These are phyloP conservation scores for Trichoplusia ni DNA, from an alignment of 1,140 invertebrate genomes.

Conservation along the genomic window DNA sequence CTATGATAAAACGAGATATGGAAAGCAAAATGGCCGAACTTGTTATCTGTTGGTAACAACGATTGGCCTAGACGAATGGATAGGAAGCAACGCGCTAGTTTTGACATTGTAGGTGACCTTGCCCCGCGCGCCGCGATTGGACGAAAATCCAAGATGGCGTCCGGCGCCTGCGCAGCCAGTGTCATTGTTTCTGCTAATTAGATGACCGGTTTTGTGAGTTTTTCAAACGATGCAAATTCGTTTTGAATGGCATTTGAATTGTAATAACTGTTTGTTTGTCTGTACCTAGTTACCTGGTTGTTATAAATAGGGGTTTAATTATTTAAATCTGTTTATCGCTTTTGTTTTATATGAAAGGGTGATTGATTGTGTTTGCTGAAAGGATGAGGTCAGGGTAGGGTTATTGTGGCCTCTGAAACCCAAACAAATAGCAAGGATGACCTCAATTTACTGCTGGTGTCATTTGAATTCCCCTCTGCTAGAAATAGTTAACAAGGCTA, in stretches of 20 bases:
- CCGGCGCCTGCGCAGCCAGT: slow-evolving; percentile 50
- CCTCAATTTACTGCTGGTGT: too few species aligned
- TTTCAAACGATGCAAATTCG: slow-evolving; percentile 58
- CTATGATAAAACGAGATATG: slow-evolving; percentile 26
- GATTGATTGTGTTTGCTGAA: too few species aligned
- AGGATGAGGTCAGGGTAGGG: too few species aligned
- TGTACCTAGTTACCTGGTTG: neutral
- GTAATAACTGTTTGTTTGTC: neutral
- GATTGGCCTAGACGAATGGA: slow-evolving; percentile 62
- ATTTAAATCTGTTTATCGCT: too few species aligned
- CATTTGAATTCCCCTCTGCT: too few species aligned
- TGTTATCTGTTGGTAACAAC: slow-evolving; percentile 66
- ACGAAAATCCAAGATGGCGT: slow-evolving; percentile 63
- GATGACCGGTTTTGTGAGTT: slow-evolving; percentile 69
- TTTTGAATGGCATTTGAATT: neutral
- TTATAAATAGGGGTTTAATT: neutral
- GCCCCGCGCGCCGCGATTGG: slow-evolving; percentile 56
- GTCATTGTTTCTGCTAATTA: slow-evolving; percentile 61
- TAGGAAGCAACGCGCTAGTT: slow-evolving; percentile 62
- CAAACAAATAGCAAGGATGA: too few species aligned
- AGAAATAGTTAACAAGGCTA: too few species aligned
- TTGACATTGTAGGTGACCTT: slow-evolving; percentile 75
- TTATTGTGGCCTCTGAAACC: too few species aligned
- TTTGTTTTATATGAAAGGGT: too few species aligned
- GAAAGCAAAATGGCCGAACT: slow-evolving; percentile 66